These are phyloP conservation scores for Psephotus haematonotus DNA, from an alignment of 2,113 vertebrate genomes.

Conservation along the genomic window DNA sequence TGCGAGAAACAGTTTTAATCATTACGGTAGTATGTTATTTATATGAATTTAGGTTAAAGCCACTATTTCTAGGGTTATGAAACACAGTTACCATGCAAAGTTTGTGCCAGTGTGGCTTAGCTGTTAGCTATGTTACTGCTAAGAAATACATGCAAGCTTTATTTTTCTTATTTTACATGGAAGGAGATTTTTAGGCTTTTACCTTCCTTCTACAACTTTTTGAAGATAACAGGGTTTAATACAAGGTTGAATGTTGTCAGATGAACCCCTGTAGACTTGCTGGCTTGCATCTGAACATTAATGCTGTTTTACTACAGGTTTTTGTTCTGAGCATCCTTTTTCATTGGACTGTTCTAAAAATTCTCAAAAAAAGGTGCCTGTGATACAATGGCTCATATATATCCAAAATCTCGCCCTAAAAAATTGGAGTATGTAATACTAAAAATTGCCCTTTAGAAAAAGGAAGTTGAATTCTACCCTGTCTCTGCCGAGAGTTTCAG, in stretches of 20 bases:
- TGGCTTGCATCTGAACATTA: background rate
- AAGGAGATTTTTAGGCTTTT: background rate
- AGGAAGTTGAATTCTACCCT: background rate
- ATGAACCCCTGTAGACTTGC: background rate
- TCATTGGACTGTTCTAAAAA: background rate
- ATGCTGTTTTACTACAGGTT: background rate
- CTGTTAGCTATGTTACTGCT: background rate
- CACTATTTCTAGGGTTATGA: background rate
- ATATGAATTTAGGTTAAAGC: background rate
- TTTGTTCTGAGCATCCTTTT: background rate
- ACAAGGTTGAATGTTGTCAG: background rate
- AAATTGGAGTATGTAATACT: background rate
- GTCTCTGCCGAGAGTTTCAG: background rate
- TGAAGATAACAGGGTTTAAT: background rate
- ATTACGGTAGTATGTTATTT: background rate
- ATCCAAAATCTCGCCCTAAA: background rate
- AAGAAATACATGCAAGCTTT: background rate
- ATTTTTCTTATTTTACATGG: background rate
- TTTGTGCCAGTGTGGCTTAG: background rate
- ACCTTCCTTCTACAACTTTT: background rate
- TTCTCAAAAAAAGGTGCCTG: background rate
- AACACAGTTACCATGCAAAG: accelerated
- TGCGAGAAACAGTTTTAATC: background rate
- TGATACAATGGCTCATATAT: background rate
- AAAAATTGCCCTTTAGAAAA: background rate